Conservation (phyloP, 2,797 vertebrate species). For the Rhinogobio ventralis region DNA sequence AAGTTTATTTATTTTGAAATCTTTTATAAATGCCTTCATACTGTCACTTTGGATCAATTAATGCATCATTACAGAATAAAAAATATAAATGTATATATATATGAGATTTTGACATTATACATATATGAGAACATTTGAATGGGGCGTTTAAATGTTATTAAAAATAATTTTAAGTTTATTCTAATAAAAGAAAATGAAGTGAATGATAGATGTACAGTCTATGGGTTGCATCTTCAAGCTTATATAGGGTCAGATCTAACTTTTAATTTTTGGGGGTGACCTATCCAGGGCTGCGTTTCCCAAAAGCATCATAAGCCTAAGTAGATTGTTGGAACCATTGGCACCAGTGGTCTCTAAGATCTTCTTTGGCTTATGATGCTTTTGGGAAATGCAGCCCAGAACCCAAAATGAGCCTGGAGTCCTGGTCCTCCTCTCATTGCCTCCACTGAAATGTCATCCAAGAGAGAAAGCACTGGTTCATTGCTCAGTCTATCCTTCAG, state of each 20-base stretch:
- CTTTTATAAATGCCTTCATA: not conserved
- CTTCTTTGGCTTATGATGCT: not conserved
- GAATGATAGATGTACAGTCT: not conserved
- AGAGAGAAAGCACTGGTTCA: constrained; percentile 72
- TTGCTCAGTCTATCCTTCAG: constrained; percentile 73
- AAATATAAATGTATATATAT: not conserved
- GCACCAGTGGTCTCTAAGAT: not conserved
- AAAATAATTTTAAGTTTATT: not conserved
- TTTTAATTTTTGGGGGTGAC: not conserved
- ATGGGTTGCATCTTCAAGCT: not conserved
- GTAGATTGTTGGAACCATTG: not conserved
- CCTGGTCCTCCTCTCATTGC: not conserved
- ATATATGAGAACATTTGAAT: no score
- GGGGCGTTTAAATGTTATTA: not conserved
- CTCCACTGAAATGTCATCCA: constrained; percentile 72
- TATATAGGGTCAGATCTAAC: not conserved
- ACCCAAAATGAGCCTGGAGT: not conserved
- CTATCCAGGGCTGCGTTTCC: not conserved
- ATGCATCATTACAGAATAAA: not conserved
- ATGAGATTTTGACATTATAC: no score
- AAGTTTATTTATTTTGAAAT: not conserved
- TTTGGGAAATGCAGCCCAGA: constrained; percentile 7
- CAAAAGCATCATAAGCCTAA: not conserved
- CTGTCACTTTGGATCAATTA: not conserved
- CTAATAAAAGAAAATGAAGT: not conserved